A percentile compares a stretch with the other conserved stretches of the same genome.
Evolutionary conservation across 2,113 vertebrate species (phyloP).

Genomic region (Orientallactaga bullata): DNA sequence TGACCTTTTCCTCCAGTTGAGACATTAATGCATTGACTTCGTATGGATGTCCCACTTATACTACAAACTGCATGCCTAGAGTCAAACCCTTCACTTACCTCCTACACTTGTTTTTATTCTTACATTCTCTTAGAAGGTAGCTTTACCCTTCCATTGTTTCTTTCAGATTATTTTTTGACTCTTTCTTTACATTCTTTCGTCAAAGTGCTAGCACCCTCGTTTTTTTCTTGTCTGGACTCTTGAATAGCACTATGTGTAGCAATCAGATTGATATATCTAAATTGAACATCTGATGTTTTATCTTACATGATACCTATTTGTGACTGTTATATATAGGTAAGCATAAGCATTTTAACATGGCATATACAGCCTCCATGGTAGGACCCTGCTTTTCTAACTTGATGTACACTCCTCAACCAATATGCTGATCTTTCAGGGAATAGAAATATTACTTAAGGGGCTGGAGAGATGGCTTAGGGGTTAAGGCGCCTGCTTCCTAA

Average conservation of each 20-base stretch:
- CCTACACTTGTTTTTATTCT: background rate
- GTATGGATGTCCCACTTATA: background rate
- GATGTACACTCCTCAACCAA: background rate
- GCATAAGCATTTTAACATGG: background rate
- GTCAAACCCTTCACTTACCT: background rate
- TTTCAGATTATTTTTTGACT: slow-evolving; percentile 40
- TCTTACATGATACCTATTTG: slow-evolving; percentile 3
- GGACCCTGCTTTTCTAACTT: background rate
- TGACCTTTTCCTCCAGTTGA: slow-evolving; percentile 36
- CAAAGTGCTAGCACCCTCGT: background rate
- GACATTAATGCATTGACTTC: background rate
- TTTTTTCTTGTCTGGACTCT: background rate
- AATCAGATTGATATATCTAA: background rate
- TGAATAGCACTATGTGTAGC: background rate
- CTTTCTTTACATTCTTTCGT: background rate
- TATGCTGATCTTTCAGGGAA: background rate
- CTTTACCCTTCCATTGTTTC: background rate
- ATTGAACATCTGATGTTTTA: background rate
- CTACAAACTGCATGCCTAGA: background rate
- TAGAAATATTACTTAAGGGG: background rate
- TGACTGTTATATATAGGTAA: background rate
- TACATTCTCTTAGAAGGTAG: slow-evolving; percentile 9
- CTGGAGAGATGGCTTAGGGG: too few relatives aligned
- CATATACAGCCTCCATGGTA: background rate
- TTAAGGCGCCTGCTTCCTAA: too few relatives aligned